Percentiles rank a stretch among this genome's conserved stretches.
Conservation (phyloP, 1,140 invertebrate species). For the Drosophila pruinosa region DNA sequence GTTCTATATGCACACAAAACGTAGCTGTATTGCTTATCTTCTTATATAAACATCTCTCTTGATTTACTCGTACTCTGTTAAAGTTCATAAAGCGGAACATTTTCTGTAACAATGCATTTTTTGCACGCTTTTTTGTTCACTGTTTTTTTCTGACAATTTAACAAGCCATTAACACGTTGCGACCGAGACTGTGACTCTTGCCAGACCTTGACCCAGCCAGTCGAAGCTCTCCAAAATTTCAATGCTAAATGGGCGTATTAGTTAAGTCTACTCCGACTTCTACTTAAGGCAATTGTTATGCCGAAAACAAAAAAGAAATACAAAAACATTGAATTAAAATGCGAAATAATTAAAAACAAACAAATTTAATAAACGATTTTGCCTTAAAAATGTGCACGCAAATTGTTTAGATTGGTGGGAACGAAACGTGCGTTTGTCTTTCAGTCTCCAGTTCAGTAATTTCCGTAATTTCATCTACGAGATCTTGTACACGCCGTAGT, state of each 20-base stretch:
- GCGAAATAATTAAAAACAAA: background rate
- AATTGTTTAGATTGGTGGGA: constrained; percentile 14
- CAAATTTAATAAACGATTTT: constrained; percentile 10
- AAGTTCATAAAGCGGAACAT: constrained; percentile 63
- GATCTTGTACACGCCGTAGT: background rate
- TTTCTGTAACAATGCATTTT: constrained; percentile 48
- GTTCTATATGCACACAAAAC: background rate
- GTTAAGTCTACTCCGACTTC: background rate
- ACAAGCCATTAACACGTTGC: constrained; percentile 64
- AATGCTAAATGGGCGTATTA: constrained; percentile 30
- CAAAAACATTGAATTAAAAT: background rate
- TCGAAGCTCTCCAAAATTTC: constrained; percentile 3
- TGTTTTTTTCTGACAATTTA: constrained; percentile 41
- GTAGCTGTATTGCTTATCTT: background rate
- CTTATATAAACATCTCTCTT: constrained; percentile 35
- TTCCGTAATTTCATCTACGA: constrained; percentile 39
- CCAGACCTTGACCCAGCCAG: constrained; percentile 56
- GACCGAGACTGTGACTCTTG: constrained; percentile 16
- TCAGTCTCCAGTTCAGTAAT: constrained; percentile 12
- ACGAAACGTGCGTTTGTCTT: constrained; percentile 26
- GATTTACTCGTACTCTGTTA: constrained; percentile 44
- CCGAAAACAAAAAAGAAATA: too few relatives aligned
- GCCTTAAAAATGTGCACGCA: constrained; percentile 13
- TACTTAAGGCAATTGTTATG: constrained; percentile 21
- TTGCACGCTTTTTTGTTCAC: constrained; percentile 49